Percentiles rank a stretch among this genome's conserved stretches.
Evolutionary conservation across 2,888 invertebrate genomes (phyloP).

Genomic region (Chymomyza amoena): DNA sequence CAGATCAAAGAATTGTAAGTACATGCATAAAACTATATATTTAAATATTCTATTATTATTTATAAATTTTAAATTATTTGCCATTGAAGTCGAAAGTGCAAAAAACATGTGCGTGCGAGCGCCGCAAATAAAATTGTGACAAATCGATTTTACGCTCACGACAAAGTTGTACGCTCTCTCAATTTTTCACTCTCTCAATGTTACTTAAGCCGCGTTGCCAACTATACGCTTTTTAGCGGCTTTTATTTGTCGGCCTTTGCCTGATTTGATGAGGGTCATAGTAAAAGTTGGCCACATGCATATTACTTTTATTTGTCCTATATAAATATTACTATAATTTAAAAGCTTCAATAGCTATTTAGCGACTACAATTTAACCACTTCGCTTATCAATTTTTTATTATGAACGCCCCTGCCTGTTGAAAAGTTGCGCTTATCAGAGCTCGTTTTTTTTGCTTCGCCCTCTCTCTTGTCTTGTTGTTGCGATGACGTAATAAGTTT

Average conservation of each 20-base stretch:
- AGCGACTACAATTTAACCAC: background rate
- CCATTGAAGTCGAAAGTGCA: constrained; percentile 1
- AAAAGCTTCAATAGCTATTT: background rate
- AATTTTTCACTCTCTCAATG: constrained; percentile 16
- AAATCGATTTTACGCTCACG: constrained; percentile 63
- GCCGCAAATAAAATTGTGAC: constrained; percentile 54
- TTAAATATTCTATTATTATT: background rate
- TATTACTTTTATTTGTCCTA: background rate
- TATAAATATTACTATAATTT: background rate
- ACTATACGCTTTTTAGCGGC: constrained; percentile 23
- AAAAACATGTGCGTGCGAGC: constrained; percentile 34
- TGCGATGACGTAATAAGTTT: constrained; percentile 55
- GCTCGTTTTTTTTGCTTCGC: background rate
- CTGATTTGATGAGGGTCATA: constrained; percentile 1
- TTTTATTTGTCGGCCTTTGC: constrained; percentile 33
- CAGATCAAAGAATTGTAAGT: constrained; percentile 77
- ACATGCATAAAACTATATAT: constrained; percentile 3
- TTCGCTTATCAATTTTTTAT: background rate
- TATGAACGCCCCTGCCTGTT: background rate
- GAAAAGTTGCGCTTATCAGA: background rate
- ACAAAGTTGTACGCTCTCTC: constrained; percentile 14
- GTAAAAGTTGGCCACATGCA: constrained; percentile 1
- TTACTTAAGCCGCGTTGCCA: constrained; percentile 45
- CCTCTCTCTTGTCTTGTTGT: background rate
- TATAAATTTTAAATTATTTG: background rate